Conservation (phyloP, 2,113 vertebrate genomes). For the Phyllostomus discolor region DNA sequence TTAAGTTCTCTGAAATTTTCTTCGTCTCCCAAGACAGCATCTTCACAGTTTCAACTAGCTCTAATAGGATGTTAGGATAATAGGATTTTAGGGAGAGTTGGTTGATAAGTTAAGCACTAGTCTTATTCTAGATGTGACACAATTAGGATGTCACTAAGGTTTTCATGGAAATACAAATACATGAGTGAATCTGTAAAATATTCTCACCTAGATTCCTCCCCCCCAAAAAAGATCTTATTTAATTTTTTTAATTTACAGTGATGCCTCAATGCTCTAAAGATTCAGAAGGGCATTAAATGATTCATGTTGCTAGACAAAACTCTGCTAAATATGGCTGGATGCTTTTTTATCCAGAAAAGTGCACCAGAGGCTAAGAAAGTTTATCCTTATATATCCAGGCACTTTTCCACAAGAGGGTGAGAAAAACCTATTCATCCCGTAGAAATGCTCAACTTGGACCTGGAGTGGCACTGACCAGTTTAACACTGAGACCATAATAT, state of each 20-base stretch:
- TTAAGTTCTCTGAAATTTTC: not conserved
- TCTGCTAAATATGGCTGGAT: not conserved
- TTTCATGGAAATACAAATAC: not conserved
- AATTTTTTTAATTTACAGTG: not conserved
- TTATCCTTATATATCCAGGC: not conserved
- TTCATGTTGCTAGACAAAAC: not conserved
- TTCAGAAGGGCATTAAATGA: not conserved
- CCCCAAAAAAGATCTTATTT: not conserved
- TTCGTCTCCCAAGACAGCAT: not conserved
- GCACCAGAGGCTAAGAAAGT: not conserved
- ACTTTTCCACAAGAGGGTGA: not conserved
- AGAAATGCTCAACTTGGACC: not conserved
- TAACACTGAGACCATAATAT: not conserved
- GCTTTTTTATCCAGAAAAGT: conserved; percentile 34
- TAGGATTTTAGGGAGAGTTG: not conserved
- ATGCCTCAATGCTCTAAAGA: not conserved
- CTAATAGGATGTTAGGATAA: not conserved
- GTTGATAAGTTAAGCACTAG: not conserved
- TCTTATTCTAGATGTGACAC: not conserved
- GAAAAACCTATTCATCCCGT: conserved; percentile 1
- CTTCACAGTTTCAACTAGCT: not conserved
- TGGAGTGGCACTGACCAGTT: not conserved
- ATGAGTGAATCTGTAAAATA: not conserved
- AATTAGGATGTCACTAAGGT: not conserved
- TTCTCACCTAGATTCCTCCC: not conserved